Base-by-base conservation (phyloP, 2,888 invertebrate genomes). In the Temnothorax rugatulus region DNA sequence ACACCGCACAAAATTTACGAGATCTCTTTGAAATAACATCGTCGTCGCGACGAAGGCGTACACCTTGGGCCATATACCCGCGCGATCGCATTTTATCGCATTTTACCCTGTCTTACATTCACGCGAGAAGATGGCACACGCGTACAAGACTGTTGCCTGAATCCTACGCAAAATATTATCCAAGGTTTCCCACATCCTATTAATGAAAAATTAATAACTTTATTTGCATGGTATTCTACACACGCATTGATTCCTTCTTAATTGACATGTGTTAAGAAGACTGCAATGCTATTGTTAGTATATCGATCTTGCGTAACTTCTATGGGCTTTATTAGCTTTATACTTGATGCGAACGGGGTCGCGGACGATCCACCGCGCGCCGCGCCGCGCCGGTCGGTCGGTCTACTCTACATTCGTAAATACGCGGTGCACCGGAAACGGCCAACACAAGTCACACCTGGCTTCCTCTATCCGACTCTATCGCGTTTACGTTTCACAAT, bases 361-460 rank as follows among this genome's bases (percentile, higher is more conserved):
- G 85, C 86, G 77, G 4, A 34, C 34, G 47, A 86, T 85, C 34
- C 34, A 7, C 34, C 34, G 34, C 69, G 69, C 59, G 25, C 25
- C 25, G 25, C 25, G 29, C 29, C 29, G 29, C 29, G 29, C 29
- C 29, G 29, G 29, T 29, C 29, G 29, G 29, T 29, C 52, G 69
- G 73, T 82, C 89, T 86, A 89, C 87, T 92, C 91, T 88, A 82
- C 84, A 77, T 89, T 86, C 50, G 82, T 82, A 76, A 71, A 88
- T 54, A 50, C 44, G 64, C 71, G 64, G 59, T 50, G 82, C 54
- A 66, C 86, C 90, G 91, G 91, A 91, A 92, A 88, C 86, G 82
- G 68, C 86, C 83, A 74, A 83, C 82, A 84, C 86, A 87, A 89
- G 90, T 92, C 88, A 89, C 92, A 92, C 92, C 92, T 92, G 93